Conservation (phyloP, 2,888 invertebrate species). For the Tethea ocularis region DNA sequence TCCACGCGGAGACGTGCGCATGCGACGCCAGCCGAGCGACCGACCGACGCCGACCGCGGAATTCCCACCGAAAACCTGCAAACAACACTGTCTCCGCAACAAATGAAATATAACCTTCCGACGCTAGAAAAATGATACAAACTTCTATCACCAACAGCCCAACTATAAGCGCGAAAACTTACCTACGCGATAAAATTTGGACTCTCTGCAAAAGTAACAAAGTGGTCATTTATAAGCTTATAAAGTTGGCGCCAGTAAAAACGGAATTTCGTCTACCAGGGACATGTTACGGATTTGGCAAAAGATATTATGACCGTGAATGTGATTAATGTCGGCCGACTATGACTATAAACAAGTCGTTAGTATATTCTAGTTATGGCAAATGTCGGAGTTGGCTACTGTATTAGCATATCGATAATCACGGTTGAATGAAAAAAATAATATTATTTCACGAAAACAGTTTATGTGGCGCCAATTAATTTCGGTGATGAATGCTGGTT, state of each 20-base stretch:
- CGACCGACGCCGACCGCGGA: slow-evolving; percentile 41
- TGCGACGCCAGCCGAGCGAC: slow-evolving; percentile 38
- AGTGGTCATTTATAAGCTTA: slow-evolving; percentile 2
- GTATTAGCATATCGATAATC: slow-evolving; percentile 46
- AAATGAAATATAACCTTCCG: slow-evolving; percentile 44
- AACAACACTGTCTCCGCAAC: slow-evolving; percentile 15
- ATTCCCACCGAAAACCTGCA: slow-evolving; percentile 58
- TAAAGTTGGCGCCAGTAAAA: slow-evolving; percentile 33
- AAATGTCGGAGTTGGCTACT: slow-evolving; percentile 28
- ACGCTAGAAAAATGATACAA: slow-evolving; percentile 26
- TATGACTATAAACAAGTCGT: slow-evolving; percentile 59
- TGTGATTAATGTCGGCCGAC: slow-evolving; percentile 41
- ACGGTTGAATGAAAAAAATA: slow-evolving; percentile 28
- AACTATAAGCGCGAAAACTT: slow-evolving; percentile 14
- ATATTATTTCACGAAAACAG: slow-evolving; percentile 10
- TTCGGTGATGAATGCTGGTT: background rate
- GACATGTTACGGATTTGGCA: slow-evolving; percentile 40
- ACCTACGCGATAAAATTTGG: slow-evolving; percentile 12
- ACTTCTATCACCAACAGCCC: slow-evolving; percentile 29
- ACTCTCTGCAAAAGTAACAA: slow-evolving; percentile 11
- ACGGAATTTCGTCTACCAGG: slow-evolving; percentile 27
- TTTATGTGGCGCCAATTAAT: background rate
- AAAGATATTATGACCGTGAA: slow-evolving; percentile 35
- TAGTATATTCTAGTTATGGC: slow-evolving; percentile 36
- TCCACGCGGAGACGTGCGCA: slow-evolving; percentile 59